Evolutionary conservation across 2,113 vertebrate genomes (phyloP), one percentile per base, ranked within the genome.

Genomic region (Mus pahari): DNA sequence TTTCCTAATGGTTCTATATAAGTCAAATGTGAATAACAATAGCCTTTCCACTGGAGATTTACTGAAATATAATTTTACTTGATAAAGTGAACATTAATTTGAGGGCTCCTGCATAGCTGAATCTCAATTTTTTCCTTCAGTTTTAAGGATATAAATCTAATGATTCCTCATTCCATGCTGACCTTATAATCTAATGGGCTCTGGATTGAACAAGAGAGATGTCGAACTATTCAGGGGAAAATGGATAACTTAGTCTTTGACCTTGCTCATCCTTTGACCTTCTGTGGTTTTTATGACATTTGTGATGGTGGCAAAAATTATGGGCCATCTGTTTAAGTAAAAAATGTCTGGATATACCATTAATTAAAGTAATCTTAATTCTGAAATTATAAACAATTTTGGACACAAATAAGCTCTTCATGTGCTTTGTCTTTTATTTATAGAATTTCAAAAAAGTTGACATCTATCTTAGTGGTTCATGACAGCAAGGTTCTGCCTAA

Each of bases 151-250:
- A 96, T 94, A 96, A 97, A 98, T 97, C 96, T 98, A 95, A 97
- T 95, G 97, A 97, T 97, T 98, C 93, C 82, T 97, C 94, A 68
- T 36, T 98, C 96, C 78, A 89, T 86, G 95, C 86, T 98, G 97
- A 98, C 98, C 96, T 99, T 98, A 97, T 98, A 98, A 98, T 98
- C 97, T 98, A 98, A 96, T 96, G 97, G 98, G 95, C 93, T 97
- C 97, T 96, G 98, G 98, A 97, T 92, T 97, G 97, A 97, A 87
- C 90, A 87, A 98, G 97, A 98, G 96, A 96, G 97, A 96, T 98
- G 97, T 98, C 98, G 97, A 97, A 96, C 98, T 98, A 97, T 98
- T 98, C 92, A 98, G 94, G 95, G 91, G 73, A 97, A 98, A 98
- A 94, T 94, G 96, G 91, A 97, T 98, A 98, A 98, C 98, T 98